Conservation (phyloP, 2,797 vertebrate species). For the Coregonus sp. region DNA sequence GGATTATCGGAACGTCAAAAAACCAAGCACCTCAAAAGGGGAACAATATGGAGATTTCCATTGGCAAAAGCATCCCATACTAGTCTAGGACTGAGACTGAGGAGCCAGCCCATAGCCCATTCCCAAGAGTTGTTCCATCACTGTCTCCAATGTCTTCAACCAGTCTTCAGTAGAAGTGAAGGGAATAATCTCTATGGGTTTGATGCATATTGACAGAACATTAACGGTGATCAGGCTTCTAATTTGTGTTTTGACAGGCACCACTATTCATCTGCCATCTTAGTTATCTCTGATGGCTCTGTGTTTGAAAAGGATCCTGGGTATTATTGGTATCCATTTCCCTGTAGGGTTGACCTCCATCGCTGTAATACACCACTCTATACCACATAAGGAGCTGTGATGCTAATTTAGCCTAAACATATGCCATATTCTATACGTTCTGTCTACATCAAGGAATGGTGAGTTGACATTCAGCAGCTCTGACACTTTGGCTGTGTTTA, state of each 20-base stretch:
- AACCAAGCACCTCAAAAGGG: conserved; percentile 57
- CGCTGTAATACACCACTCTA: conserved; percentile 16
- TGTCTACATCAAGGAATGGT: conserved; percentile 21
- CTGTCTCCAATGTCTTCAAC: conserved; percentile 46
- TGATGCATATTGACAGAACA: conserved; percentile 26
- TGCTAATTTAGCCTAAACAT: conserved; percentile 36
- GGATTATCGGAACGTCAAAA: conserved; percentile 59
- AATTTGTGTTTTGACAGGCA: conserved; percentile 46
- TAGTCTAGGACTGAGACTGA: conserved; percentile 48
- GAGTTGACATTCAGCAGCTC: conserved; percentile 20
- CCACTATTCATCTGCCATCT: conserved; percentile 5
- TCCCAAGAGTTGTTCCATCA: conserved; percentile 49
- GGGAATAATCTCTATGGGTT: conserved; percentile 38
- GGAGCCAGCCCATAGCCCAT: conserved; percentile 22
- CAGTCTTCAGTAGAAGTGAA: conserved; percentile 44
- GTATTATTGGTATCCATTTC: conserved; percentile 14
- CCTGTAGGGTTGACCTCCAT: conserved; percentile 39
- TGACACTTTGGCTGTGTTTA: conserved; percentile 13
- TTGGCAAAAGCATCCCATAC: not conserved
- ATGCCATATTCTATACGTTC: conserved; percentile 14
- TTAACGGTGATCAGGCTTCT: conserved; percentile 35
- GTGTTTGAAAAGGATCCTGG: conserved; percentile 21
- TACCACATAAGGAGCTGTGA: conserved; percentile 29
- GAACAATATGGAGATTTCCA: conserved; percentile 46
- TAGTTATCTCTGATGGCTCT: conserved; percentile 9